Evolutionary conservation across 2,888 invertebrate species (phyloP).

Genomic region (Onchidella celtica): DNA sequence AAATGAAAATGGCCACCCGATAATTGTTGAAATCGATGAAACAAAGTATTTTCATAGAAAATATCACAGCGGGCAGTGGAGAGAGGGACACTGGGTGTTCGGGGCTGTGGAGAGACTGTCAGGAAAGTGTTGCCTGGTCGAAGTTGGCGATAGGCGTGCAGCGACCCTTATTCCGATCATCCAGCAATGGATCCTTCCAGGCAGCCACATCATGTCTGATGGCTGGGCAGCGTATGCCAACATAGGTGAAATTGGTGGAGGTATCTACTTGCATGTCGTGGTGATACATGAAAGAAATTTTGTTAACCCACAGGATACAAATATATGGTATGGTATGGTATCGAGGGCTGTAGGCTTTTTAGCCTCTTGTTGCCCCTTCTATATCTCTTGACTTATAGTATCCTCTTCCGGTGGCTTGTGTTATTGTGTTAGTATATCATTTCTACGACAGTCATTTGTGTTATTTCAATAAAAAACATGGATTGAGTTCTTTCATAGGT

Average conservation of each 20-base stretch:
- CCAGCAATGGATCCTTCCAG: conserved; percentile 3
- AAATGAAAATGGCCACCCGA: conserved; percentile 9
- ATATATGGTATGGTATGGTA: too few relatives aligned
- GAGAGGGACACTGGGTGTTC: conserved; percentile 39
- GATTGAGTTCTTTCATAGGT: too few relatives aligned
- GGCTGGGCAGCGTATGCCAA: conserved; percentile 15
- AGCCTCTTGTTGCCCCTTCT: too few relatives aligned
- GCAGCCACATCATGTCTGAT: conserved; percentile 37
- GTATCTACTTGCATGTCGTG: conserved; percentile 2
- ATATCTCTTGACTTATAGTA: too few relatives aligned
- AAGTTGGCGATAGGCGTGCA: conserved; percentile 4
- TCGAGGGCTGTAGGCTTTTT: too few relatives aligned
- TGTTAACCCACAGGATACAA: conserved; percentile 10
- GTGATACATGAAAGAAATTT: conserved; percentile 19
- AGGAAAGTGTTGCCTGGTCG: conserved; percentile 17
- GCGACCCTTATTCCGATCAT: not conserved
- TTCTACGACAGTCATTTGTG: too few relatives aligned
- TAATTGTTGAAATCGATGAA: conserved; percentile 18
- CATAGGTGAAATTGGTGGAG: not conserved
- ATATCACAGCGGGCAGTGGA: conserved; percentile 27
- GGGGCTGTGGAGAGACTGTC: not conserved
- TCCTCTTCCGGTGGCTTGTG: too few relatives aligned
- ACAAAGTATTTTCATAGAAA: conserved; percentile 18
- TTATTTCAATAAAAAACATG: too few relatives aligned
- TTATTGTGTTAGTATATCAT: too few relatives aligned